Base-by-base conservation (phyloP, 2,888 invertebrate species). In the Harmothoe impar region DNA sequence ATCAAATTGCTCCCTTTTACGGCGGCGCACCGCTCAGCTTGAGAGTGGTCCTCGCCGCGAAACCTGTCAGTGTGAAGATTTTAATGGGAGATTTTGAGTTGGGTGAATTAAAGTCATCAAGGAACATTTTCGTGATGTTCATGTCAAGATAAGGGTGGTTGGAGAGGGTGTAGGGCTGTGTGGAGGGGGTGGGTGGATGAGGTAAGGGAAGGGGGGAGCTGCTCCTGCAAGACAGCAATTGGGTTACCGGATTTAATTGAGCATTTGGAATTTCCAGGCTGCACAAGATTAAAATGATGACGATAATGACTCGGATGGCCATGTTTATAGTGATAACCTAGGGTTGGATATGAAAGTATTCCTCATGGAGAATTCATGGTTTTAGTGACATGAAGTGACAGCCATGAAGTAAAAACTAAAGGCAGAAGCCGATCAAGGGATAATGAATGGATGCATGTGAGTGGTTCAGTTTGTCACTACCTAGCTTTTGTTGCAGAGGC, bases 391-490 rank as follows among this genome's bases (percentile, higher is more conserved):
- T 62, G 62, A 62, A 62, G 62, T 62, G 62, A 62, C 43, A 43
- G 43, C 5, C 3, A 3, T 7, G 20, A 20, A 20, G 7, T n/a
- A 62, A 62, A 62, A 62, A n/a, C 23, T 62, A n/a, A 15, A 62
- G 3, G 62, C 62, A 62, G 62, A 62, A 20, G 62, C 62, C 62
- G 62, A 62, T 62, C 62, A 62, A 62, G 62, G 62, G n/a, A 62
- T 62, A 62, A 62, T 62, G 20, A 62, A 62, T 62, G 62, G 62
- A 62, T n/a, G 23, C 20, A 62, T 12, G 62, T n/a, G n/a, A 62
- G 62, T 62, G n/a, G 62, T 62, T 62, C 62, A 62, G 62, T 62
- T 62, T n/a, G 62, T 62, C 62, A 62, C 62, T 62, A n/a, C 62
- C 62, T 62, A 62, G 62, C 62, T 62, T 62, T 62, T 62, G 62